Base-by-base conservation (phyloP, 1,140 invertebrate species). In the Cyclargus thomasi region DNA sequence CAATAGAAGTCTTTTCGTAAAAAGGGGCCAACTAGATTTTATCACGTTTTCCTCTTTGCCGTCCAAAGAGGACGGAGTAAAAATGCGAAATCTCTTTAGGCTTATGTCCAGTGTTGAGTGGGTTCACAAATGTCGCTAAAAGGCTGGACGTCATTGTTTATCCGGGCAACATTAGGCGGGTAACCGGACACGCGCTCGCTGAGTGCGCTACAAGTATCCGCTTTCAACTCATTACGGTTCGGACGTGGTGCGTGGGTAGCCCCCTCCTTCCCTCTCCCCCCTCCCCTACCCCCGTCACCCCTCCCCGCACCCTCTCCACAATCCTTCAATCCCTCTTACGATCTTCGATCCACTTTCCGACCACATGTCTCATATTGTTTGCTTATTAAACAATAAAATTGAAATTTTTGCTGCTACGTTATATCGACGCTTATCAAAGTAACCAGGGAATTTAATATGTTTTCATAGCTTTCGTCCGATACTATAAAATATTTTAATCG, bases 201-300 rank as follows among this genome's bases (percentile, higher is more conserved):
- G 87, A 90, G 85, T 88, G 86, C 86, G 87, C 84, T 90, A 90
- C 85, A 90, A 90, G 86, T 90, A 90, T 90, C 86, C 84, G 86
- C 86, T 89, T 90, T 90, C 87, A 90, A 90, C 87, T 90, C 87
- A 90, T 90, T 90, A 90, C 85, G 77, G 85, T 75, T 82, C 77
- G 85, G 84, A 88, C 86, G 85, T 86, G 84, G 85, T 89, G 86
- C 86, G 86, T 87, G 82, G 86, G 83, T 77, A 68, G 83, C 53
- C 69, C 0, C 10, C 39, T 47, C 39, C 39, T 11, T 11, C 39
- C 39, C 10, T 2, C 10, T 47, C 39, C 39, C 10, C 10, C 39
- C 39, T 16, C 39, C 39, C 39, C 39, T 47, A 8, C 0, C 68
- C 23, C 75, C 70, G 73, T 47, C 39, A 1, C 68, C 23, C 75